phyloP scores from a whole-genome alignment of 2,113 vertebrate genomes.

The Catagonus wagneri region DNA sequence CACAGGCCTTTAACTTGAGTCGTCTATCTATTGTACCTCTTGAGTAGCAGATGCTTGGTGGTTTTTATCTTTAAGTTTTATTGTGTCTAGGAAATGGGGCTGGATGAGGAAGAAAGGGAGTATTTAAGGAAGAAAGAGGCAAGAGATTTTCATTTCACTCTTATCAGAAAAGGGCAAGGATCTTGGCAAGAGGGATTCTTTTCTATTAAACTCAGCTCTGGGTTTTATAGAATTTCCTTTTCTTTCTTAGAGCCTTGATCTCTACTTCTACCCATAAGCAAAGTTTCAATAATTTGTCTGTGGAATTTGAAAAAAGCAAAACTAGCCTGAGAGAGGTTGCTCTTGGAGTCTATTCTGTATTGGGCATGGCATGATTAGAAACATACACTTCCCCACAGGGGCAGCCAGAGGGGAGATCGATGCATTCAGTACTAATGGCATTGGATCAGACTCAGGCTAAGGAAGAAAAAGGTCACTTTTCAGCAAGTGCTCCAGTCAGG shows the following conservation, averaged over 20 bases:
- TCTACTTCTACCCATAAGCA: neutral
- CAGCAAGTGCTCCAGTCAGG: neutral
- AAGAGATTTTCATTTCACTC: slow-evolving; percentile 14
- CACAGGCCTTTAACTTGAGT: neutral
- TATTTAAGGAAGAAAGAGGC: slow-evolving; percentile 55
- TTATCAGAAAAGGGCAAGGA: slow-evolving; percentile 29
- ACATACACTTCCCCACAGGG: neutral
- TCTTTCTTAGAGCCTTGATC: neutral
- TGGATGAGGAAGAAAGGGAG: neutral
- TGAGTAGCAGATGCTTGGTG: slow-evolving; percentile 18
- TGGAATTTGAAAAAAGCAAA: slow-evolving; percentile 46
- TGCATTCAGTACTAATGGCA: neutral
- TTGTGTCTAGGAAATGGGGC: slow-evolving; percentile 36
- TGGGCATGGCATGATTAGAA: neutral
- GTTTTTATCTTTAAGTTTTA: slow-evolving; percentile 16
- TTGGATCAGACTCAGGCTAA: neutral
- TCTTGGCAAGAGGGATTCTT: neutral
- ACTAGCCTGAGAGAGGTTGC: neutral
- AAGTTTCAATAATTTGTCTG: slow-evolving; percentile 35
- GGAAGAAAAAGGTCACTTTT: slow-evolving; percentile 17
- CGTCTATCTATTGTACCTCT: neutral
- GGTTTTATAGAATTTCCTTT: slow-evolving; percentile 52
- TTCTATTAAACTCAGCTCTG: neutral
- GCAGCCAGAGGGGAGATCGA: neutral
- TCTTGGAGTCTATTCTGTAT: neutral